Conservation (phyloP, 2,797 vertebrate genomes). For the Sebastes nivosus region DNA sequence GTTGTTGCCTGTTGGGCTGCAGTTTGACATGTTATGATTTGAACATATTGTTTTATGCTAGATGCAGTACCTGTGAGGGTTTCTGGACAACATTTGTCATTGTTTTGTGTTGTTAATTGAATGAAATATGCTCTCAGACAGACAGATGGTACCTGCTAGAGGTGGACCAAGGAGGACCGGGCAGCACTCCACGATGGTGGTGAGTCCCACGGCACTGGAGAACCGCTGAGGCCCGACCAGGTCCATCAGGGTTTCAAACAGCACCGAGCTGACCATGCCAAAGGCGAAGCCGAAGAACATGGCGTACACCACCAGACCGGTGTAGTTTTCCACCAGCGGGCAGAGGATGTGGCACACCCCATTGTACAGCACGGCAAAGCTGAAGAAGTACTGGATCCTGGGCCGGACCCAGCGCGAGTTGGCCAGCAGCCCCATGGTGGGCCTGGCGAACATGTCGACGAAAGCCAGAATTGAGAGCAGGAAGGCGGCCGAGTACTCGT, state of each 20-base stretch:
- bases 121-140: not conserved
- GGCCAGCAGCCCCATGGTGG: slow-evolving; percentile 91
- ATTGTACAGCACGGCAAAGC: slow-evolving; percentile 92
- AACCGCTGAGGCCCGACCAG: slow-evolving; percentile 92
- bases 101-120: not conserved
- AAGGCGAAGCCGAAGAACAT: slow-evolving; percentile 97
- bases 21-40: too few species aligned
- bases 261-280: slow-evolving; percentile 95
- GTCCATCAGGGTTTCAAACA: slow-evolving; percentile 97
- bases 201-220: slow-evolving; percentile 95
- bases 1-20: too few species aligned
- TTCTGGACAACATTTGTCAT: too few species aligned
- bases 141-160: slow-evolving; percentile 86
- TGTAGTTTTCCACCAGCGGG: slow-evolving; percentile 87
- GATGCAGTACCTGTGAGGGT: too few species aligned
- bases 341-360: slow-evolving; percentile 93
- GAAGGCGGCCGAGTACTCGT: slow-evolving; percentile 94
- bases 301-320: slow-evolving; percentile 90
- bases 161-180: slow-evolving; percentile 96
- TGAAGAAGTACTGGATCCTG: slow-evolving; percentile 96
- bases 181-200: slow-evolving; percentile 94
- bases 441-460: slow-evolving; percentile 96
- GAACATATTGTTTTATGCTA: too few species aligned
- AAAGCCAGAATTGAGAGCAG: slow-evolving; percentile 95
- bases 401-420: slow-evolving; percentile 91